A percentile compares a stretch with the other conserved stretches of the same genome.
These are phyloP conservation scores for Triops cancriformis DNA, from an alignment of 1,140 invertebrate species.

Conservation along the genomic window DNA sequence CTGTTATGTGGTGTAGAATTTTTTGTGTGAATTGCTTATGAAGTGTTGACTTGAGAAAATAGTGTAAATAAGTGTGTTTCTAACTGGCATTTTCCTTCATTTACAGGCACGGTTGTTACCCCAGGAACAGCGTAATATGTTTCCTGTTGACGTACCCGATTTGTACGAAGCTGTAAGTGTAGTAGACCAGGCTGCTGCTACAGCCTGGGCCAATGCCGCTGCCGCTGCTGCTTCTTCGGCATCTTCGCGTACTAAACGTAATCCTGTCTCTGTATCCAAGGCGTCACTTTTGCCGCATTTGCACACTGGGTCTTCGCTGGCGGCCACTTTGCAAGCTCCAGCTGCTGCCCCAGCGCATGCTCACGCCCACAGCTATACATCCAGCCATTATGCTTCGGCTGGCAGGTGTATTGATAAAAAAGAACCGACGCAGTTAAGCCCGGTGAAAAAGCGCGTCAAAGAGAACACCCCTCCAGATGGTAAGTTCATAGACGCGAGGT, in stretches of 20 bases:
- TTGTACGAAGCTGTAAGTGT: constrained; percentile 48
- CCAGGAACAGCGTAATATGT: constrained; percentile 43
- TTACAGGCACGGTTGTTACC: not conserved
- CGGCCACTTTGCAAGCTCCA: constrained; percentile 27
- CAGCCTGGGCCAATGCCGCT: constrained; percentile 20
- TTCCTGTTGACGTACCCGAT: constrained; percentile 54
- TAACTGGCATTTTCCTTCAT: not conserved
- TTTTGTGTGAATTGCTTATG: no score
- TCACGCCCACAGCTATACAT: constrained; percentile 30
- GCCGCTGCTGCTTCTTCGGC: constrained; percentile 25
- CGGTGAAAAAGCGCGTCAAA: constrained; percentile 96
- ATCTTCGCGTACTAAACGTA: constrained; percentile 32
- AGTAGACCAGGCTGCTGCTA: constrained; percentile 39
- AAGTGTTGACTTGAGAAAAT: no score
- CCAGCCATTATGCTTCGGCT: constrained; percentile 37
- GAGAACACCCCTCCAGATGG: constrained; percentile 79
- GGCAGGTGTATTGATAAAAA: constrained; percentile 56
- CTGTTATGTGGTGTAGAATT: no score
- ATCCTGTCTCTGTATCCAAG: constrained; percentile 32
- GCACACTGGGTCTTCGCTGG: constrained; percentile 28
- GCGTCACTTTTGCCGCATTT: constrained; percentile 22
- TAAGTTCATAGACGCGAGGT: constrained; percentile 23
- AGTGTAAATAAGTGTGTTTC: no score
- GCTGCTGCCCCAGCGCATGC: constrained; percentile 23
- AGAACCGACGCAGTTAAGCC: constrained; percentile 82